Evolutionary conservation across 2,797 vertebrate species (phyloP).

Genomic region (Naso thynnoides): DNA sequence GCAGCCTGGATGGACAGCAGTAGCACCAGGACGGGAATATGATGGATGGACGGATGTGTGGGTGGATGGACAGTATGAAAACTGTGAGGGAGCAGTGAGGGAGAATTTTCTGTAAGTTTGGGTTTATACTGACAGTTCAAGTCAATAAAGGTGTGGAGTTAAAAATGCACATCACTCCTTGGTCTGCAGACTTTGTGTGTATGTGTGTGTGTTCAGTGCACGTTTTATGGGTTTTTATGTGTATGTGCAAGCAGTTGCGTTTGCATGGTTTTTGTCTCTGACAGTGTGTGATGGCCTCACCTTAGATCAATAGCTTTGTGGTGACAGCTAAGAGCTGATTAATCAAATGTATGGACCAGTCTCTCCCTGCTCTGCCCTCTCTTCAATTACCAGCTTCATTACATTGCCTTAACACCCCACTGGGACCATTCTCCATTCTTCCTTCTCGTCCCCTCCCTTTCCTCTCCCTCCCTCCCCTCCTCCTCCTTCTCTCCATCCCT

Average conservation of each 20-base stretch:
- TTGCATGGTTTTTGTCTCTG: slow-evolving; percentile 36
- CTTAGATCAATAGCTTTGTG: slow-evolving; percentile 80
- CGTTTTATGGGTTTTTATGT: slow-evolving; percentile 27
- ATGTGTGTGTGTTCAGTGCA: slow-evolving; percentile 11
- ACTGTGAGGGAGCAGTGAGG: background rate
- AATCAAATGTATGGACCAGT: slow-evolving; percentile 85
- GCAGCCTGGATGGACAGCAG: slow-evolving; percentile 61
- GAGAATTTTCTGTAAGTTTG: slow-evolving; percentile 48
- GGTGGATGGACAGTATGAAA: slow-evolving; percentile 36
- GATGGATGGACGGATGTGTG: slow-evolving; percentile 56
- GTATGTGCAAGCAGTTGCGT: slow-evolving; percentile 13
- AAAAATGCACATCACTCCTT: slow-evolving; percentile 52
- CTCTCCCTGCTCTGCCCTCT: slow-evolving; percentile 79
- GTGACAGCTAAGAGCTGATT: slow-evolving; percentile 87
- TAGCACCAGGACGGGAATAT: slow-evolving; percentile 50
- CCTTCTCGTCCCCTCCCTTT: slow-evolving; percentile 46
- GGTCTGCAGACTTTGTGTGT: slow-evolving; percentile 14
- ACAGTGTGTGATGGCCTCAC: slow-evolving; percentile 62
- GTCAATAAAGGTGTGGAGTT: slow-evolving; percentile 49
- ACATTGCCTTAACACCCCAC: slow-evolving; percentile 82
- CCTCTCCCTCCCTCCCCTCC: slow-evolving; percentile 10
- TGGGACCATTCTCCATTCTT: slow-evolving; percentile 72
- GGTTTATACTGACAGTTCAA: slow-evolving; percentile 31
- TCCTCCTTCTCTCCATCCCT: slow-evolving; percentile 13
- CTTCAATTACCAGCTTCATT: slow-evolving; percentile 86